Base-by-base conservation (phyloP, 2,888 invertebrate genomes). In the Fragum fragum region DNA sequence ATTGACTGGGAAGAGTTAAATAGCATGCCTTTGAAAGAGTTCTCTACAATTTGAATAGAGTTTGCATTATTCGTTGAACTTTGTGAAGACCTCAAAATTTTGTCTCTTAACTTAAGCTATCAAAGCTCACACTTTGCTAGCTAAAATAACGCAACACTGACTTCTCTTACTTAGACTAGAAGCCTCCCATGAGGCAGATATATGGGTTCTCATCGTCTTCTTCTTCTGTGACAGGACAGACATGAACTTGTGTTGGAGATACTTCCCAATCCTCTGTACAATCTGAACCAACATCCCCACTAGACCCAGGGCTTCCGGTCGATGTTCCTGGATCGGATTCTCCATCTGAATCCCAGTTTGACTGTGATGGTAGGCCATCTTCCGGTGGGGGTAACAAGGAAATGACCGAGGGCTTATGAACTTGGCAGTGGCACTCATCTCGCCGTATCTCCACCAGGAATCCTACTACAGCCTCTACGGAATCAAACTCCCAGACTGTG, bases 401-500 rank as follows among this genome's bases (percentile, higher is more conserved):
- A n/a, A 36, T 36, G 21, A 66, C 21, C 14, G n/a, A 6, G 26
- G 66, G 66, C n/a, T 66, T 66, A 14, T 6, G 14, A 5, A 66
- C 42, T n/a, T 66, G 47, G 47, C 2, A 2, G 23, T 66, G 23
- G 1, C 23, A 21, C 6, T 42, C 66, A n/a, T n/a, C 23, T n/a
- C 39, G 39, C 21, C 36, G 39, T 9, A 66, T 66, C 11, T 42
- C 66, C 9, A 42, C 39, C 9, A 66, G 66, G 26, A 42, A 66
- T 21, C 42, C 66, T 14, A 66, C 23, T 7, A 66, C 66, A 11
- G 21, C 66, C 1, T 66, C 23, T 1, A 66, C 42, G 6, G 42
- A 36, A 14, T 23, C 66, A 42, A 66, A 66, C 66, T 66, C 66
- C 66, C 66, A 66, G 6, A 66, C 66, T 14, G 66, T 23, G 21